Evolutionary conservation across 2,797 vertebrate species (phyloP), one percentile per base, ranked within the genome.

Genomic region (Phalanger gymnotis): DNA sequence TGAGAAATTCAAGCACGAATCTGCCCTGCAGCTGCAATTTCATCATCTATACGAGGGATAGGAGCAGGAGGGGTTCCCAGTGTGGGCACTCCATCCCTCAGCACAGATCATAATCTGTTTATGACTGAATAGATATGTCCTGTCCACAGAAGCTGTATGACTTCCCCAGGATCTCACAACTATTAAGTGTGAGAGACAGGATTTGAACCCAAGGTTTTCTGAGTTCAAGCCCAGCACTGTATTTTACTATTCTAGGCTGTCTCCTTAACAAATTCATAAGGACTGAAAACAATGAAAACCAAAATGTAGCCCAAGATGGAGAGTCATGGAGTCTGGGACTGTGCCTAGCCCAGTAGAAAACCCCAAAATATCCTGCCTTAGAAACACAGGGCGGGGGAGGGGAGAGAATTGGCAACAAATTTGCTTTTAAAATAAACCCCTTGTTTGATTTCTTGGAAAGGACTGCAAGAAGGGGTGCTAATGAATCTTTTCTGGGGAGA

Each of bases 281-380:
- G 94, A 96, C 96, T 97, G 96, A 97, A 96, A 96, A 96, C 95
- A 96, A 97, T 95, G 97, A 96, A 94, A 97, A 97, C 96, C 96
- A 95, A 97, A 97, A 96, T 92, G 95, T 94, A 96, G 96, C 97
- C 96, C 94, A 92, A 93, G 25, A 87, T 51, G 92, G 90, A 94
- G 95, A 31, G 91, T 91, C 95, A 93, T 93, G 94, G 0, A 0
- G 94, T 94, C 93, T 91, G 58, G 87, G 13, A 52, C 95, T 40
- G 96, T 95, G 96, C 94, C 95, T 22, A 34, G 53, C 5, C 30
- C 90, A 54, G 28, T 0, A 22, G 51, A 96, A 92, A 91, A 97
- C 58, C 94, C 97, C 94, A 94, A 97, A 97, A 27, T 92, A n/a
- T 55, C 96, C 95, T 96, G 92, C 95, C 61, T 58, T 51, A 92